Conservation (phyloP, 2,888 invertebrate genomes). For the Marasmarcha lunaedactyla region DNA sequence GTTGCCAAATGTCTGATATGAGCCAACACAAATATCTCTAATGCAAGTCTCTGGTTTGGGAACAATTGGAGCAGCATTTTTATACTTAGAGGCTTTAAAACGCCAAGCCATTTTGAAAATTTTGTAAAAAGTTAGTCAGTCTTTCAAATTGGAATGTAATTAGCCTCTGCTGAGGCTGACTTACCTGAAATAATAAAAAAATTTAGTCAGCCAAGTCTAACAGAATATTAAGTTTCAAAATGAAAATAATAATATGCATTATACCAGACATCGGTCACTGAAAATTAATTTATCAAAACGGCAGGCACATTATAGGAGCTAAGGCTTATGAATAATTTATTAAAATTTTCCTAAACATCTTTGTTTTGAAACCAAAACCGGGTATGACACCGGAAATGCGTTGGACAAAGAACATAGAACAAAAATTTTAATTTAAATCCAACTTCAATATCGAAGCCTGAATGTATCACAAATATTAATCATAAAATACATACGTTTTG, state of each 20-base stretch:
- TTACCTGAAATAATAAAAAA: slow-evolving; percentile 28
- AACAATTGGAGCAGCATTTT: slow-evolving; percentile 96
- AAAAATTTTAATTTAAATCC: too few relatives aligned
- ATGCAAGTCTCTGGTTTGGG: slow-evolving; percentile 94
- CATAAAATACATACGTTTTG: too few relatives aligned
- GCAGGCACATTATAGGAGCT: too few relatives aligned
- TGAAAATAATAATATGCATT: too few relatives aligned
- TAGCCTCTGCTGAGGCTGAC: slow-evolving; percentile 22
- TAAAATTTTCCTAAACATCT: slow-evolving; percentile 26
- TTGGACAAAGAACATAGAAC: slow-evolving; percentile 10
- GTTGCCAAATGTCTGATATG: slow-evolving; percentile 94
- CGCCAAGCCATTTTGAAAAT: slow-evolving; percentile 85
- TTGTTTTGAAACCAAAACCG: slow-evolving; percentile 64
- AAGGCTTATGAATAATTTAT: too few relatives aligned
- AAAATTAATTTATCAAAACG: too few relatives aligned
- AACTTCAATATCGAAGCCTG: too few relatives aligned
- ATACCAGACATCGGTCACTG: too few relatives aligned
- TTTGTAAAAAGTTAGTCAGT: slow-evolving; percentile 47
- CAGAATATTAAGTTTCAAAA: not conserved
- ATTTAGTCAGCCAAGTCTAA: not conserved
- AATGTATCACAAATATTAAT: too few relatives aligned
- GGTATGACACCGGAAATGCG: slow-evolving; percentile 48
- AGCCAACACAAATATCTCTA: slow-evolving; percentile 91
- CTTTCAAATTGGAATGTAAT: slow-evolving; percentile 55
- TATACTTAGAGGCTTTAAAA: slow-evolving; percentile 98